Evolutionary conservation across 2,113 vertebrate species (phyloP).

Genomic region (Falco punctatus): DNA sequence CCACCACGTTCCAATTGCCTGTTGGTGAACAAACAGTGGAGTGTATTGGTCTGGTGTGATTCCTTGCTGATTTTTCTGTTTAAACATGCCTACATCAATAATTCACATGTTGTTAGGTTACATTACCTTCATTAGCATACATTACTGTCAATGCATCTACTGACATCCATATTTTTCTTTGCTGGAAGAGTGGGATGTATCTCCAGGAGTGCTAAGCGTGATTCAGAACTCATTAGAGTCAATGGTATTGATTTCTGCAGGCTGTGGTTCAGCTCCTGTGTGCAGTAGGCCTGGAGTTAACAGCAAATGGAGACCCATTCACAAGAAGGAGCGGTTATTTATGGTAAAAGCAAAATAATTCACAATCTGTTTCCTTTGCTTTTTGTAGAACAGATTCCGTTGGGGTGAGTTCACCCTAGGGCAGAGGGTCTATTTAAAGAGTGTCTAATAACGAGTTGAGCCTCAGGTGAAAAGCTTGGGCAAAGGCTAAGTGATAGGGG

Average conservation of each 20-base stretch:
- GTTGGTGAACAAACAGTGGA: slow-evolving; percentile 16
- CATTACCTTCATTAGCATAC: slow-evolving; percentile 46
- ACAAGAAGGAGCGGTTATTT: not conserved
- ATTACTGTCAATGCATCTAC: slow-evolving; percentile 43
- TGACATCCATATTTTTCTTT: slow-evolving; percentile 13
- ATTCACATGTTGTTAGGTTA: slow-evolving; percentile 53
- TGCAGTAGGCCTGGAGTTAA: not conserved
- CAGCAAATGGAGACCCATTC: not conserved
- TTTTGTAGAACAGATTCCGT: not conserved
- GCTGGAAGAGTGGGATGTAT: slow-evolving; percentile 1
- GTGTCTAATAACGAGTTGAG: not conserved
- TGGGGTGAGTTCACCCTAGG: not conserved
- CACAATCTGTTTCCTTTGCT: not conserved
- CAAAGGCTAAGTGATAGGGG: slow-evolving; percentile 17
- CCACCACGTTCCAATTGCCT: not conserved
- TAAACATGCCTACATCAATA: slow-evolving; percentile 56
- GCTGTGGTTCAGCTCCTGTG: not conserved
- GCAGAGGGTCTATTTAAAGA: not conserved
- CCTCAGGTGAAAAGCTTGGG: not conserved
- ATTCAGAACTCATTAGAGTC: slow-evolving; percentile 46
- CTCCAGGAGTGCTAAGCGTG: not conserved
- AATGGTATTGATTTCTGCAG: slow-evolving; percentile 25
- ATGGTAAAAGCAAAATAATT: slow-evolving; percentile 40
- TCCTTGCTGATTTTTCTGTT: slow-evolving; percentile 29
- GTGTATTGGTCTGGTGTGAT: not conserved